These are phyloP conservation scores for Monoplex corrugatus DNA, from an alignment of 2,888 invertebrate species.

Conservation along the genomic window DNA sequence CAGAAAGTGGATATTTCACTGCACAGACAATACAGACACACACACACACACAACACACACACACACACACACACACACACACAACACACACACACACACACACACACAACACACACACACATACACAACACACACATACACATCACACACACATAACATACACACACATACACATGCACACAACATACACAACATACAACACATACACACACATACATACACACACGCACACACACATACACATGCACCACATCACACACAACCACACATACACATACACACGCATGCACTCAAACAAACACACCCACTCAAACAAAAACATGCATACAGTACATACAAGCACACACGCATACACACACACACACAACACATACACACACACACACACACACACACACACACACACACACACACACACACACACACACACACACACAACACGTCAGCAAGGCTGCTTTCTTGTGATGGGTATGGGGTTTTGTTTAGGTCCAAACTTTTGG, in stretches of 20 bases:
- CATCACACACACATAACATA: not conserved
- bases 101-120: conserved; percentile 26
- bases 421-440: not conserved
- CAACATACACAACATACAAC: not conserved
- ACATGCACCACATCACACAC: not conserved
- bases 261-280: not conserved
- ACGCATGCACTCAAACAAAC: not conserved
- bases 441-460: too few relatives aligned
- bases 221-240: not conserved
- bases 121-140: conserved; percentile 15
- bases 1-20: conserved; percentile 55
- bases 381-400: not conserved
- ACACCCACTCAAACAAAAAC: not conserved
- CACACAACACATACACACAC: not conserved
- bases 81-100: not conserved
- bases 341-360: not conserved
- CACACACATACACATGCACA: not conserved
- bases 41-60: conserved; percentile 31
- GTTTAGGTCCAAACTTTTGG: too few relatives aligned
- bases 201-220: not conserved
- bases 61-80: conserved; percentile 21
- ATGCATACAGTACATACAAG: not conserved
- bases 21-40: not conserved
- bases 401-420: not conserved
- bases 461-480: too few relatives aligned